Evolutionary conservation across 2,888 invertebrate genomes (phyloP), one percentile per base, ranked within the genome.

Genomic region (Drosophila flavopinicola): DNA sequence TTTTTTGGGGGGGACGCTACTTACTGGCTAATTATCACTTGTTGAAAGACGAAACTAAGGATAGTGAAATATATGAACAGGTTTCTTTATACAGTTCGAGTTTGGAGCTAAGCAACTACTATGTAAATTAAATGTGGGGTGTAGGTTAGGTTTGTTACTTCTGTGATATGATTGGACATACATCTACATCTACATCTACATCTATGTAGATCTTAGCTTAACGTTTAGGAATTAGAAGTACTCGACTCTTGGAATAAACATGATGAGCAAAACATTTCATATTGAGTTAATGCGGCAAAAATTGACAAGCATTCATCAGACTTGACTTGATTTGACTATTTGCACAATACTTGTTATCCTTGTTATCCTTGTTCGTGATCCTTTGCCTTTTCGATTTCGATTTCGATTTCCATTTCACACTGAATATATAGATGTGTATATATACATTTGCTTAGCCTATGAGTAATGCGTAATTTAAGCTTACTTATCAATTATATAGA

Each of bases 151-250:
- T 35, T 54, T 30, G 54, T 23, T 51, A 66, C 69, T 72, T 39
- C 29, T 45, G 76, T 84, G 79, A 79, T 79, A 79, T 79, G 79
- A 85, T 79, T 77, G 41, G 72, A 68, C 66, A 61, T 39, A n/a
- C n/a, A n/a, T n/a, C n/a, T n/a, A n/a, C n/a, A n/a, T n/a, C n/a
- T n/a, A n/a, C n/a, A n/a, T n/a, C n/a, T n/a, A n/a, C n/a, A n/a
- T n/a, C n/a, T n/a, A n/a, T n/a, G n/a, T n/a, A 57, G 51, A 73
- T 47, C 47, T 58, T 56, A 65, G 79, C 72, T 77, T 79, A 84
- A 59, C 56, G 51, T 54, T 68, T 72, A 67, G 32, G 49, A 52
- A 57, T 59, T 61, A 60, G 54, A 53, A 49, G 44, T 51, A 59
- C 48, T 66, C 54, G 52, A 65, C 58, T 59, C n/a, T 64, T 75